Base-by-base conservation (phyloP, 2,797 vertebrate genomes). In the Sardinella longiceps region DNA sequence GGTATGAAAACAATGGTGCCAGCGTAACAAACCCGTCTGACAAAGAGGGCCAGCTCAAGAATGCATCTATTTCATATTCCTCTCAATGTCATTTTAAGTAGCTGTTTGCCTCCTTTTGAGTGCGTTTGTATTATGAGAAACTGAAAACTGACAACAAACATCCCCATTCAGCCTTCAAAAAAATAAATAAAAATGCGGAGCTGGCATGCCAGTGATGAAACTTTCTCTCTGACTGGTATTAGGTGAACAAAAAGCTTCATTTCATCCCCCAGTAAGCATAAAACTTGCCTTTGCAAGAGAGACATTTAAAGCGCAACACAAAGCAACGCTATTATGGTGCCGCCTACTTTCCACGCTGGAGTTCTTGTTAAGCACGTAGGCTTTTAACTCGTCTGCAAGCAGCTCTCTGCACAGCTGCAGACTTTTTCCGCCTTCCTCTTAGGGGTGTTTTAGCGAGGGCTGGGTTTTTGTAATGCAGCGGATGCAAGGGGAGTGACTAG, bases 1-100 rank as follows among this genome's bases (percentile, higher is more conserved):
- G 5, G 45, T 58, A 82, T 82, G 74, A 84, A 85, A 85, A 86
- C 63, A 81, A 74, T 18, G 66, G 33, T 74, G 66, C 66, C 33
- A 74, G 33, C 66, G 20, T 37, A 39, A 39, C 66, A 39, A 37
- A 74, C 66, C 33, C 4, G 30, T 18, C 30, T 74, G 66, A 74
- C 30, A 18, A 39, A 39, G 66, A 37, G 33, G 46, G 46, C 28
- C 63, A 14, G 50, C n/a, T 50, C 63, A 46, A 51, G 12, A n/a
- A 74, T 30, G 45, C 46, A 48, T 63, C 82, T 18, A 9, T 39
- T 58, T 82, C 23, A 82, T 39, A 39, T 74, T 33, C 1, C 66
- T 74, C 66, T 28, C 66, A 33, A 39, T 74, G 66, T 74, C 66
- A 39, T 18, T 37, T 37, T 37, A 39, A 74, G 66, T 18, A 74